Evolutionary conservation across 2,888 invertebrate species (phyloP), one percentile per base, ranked within the genome.

Genomic region (Chouioia cunea): DNA sequence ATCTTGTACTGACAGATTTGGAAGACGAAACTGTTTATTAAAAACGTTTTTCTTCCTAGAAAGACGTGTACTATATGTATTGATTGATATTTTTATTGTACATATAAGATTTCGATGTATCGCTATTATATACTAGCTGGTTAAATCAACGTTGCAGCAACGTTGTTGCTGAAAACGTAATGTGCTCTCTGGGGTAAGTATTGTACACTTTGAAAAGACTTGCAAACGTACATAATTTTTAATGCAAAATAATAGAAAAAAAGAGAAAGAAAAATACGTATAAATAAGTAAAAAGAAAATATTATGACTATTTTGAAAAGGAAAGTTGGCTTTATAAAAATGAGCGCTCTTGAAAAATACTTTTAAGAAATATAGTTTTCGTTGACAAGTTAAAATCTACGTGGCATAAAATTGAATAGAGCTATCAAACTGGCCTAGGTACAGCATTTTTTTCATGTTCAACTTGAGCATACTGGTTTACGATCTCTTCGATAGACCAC

Each of bases 401-500:
- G 23, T 23, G 22, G 50, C 10, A 36, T 20, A 16, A 2, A n/a
- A 59, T 44, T 6, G 2, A 46, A 52, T 27, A 46, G 60, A 58
- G 48, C 6, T 20, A 47, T 72, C 20, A 74, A 59, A 74, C 59
- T 8, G 71, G 70, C 60, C 65, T 73, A 44, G 67, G 73, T 50
- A 56, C 47, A 47, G 65, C 6, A 52, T 53, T 48, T 14, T 46
- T 57, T 22, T 8, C 52, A 27, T 60, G 59, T 50, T 71, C 58
- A 4, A 76, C 64, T 47, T 77, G 71, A 54, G 76, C 47, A 60
- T 79, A 79, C 53, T 73, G 76, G n/a, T 63, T 75, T 3, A 81
- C 23, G 52, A 82, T 74, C 56, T 81, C 80, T 65, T 81, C 81
- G 16, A 81, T 74, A 2, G 82, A 81, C 80, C 79, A 81, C 80